These are phyloP conservation scores for Gavialis gangeticus DNA, from an alignment of 2,113 vertebrate genomes.

Conservation along the genomic window DNA sequence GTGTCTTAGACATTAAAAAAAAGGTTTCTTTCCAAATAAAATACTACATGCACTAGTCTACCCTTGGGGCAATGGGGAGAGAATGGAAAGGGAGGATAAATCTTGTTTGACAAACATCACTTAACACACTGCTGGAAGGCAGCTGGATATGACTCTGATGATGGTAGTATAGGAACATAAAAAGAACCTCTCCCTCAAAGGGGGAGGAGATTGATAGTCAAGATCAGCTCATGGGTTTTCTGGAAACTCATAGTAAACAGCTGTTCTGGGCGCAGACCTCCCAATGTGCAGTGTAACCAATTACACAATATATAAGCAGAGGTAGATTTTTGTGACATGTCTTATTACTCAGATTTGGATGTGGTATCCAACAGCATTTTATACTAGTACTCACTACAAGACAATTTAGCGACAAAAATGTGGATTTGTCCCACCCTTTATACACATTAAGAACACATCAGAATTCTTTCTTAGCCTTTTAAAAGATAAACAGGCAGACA, in stretches of 20 bases:
- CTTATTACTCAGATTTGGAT: neutral
- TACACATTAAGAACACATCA: fast-evolving
- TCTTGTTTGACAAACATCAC: neutral
- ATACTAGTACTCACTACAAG: neutral
- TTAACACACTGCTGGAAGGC: neutral
- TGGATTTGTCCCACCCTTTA: neutral
- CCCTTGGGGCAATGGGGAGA: neutral
- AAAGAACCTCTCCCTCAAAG: neutral
- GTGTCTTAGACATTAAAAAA: too few species aligned
- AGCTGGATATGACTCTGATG: neutral
- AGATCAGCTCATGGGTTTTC: neutral
- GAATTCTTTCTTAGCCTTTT: neutral
- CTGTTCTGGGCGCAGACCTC: neutral
- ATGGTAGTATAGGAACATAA: neutral
- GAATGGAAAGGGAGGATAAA: neutral
- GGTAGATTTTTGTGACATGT: neutral
- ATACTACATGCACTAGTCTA: neutral
- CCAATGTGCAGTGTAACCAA: neutral
- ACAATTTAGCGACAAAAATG: fast-evolving
- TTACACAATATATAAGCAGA: neutral
- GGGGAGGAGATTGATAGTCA: neutral
- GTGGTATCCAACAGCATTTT: neutral
- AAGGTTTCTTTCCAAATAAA: neutral
- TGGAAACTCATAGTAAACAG: neutral
- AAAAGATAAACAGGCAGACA: neutral